Percentiles rank a stretch among this genome's conserved stretches.
These are phyloP conservation scores for Tenthredo amoena DNA, from an alignment of 2,888 invertebrate species.

Conservation along the genomic window DNA sequence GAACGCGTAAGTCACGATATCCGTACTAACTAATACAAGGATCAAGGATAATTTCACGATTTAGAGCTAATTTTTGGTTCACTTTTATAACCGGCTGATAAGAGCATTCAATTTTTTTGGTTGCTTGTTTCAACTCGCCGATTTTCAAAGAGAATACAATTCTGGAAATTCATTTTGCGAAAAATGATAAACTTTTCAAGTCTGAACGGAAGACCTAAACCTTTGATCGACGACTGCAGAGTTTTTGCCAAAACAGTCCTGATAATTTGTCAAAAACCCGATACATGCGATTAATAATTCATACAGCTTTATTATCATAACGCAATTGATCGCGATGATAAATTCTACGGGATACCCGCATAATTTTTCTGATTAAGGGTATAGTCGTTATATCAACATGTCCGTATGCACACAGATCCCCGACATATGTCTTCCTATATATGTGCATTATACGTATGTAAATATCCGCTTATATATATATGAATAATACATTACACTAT, in stretches of 20 bases:
- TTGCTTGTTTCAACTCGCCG: no score
- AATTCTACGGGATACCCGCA: no score
- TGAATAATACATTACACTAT: constrained; percentile 1
- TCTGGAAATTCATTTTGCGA: no score
- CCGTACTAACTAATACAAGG: neutral
- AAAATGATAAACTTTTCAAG: no score
- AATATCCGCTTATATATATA: neutral
- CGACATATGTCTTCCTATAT: neutral
- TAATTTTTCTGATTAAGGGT: neutral
- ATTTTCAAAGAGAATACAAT: no score
- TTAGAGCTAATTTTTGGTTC: neutral
- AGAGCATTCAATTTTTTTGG: neutral
- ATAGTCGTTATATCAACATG: neutral
- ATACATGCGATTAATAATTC: no score
- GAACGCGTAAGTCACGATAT: neutral
- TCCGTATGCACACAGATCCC: neutral
- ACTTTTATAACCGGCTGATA: neutral
- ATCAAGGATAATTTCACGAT: neutral
- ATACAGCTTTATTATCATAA: no score
- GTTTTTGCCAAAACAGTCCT: no score
- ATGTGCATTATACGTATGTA: neutral
- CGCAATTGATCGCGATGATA: no score
- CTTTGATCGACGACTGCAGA: no score
- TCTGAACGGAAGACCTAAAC: no score
- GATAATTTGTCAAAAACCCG: no score